These are phyloP conservation scores for Eulemur coronatus DNA, from an alignment of 2,797 vertebrate species.

Conservation along the genomic window DNA sequence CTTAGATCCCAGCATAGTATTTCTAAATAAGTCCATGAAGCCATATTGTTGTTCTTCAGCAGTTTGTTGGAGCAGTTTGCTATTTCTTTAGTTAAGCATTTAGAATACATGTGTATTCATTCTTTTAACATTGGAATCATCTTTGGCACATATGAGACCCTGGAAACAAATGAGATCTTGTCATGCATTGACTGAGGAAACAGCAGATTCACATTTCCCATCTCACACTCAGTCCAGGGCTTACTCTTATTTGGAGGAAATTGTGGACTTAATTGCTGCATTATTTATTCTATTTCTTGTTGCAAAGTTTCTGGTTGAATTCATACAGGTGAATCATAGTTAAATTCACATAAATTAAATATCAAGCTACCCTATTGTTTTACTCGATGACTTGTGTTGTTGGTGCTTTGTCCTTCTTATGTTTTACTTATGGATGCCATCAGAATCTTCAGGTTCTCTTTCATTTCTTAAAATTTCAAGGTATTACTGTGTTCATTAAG, in stretches of 20 bases:
- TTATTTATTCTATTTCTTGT: not conserved
- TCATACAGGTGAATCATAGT: not conserved
- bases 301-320: not conserved
- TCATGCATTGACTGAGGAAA: not conserved
- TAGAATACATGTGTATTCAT: not conserved
- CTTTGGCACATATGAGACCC: not conserved
- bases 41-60: not conserved
- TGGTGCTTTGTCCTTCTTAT: not conserved
- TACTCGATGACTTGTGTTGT: not conserved
- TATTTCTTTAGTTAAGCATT: not conserved
- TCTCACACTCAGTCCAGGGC: not conserved
- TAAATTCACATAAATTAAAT: not conserved
- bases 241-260: not conserved
- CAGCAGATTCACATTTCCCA: not conserved
- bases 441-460: not conserved
- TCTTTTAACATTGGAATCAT: not conserved
- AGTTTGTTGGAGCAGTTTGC: not conserved
- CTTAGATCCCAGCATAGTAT: not conserved
- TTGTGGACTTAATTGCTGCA: not conserved
- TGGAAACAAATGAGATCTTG: not conserved
- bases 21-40: not conserved
- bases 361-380: not conserved
- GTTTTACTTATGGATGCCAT: not conserved
- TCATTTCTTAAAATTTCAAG: constrained; percentile 14
- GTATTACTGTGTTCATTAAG: not conserved